phyloP scores from a whole-genome alignment of 2,113 vertebrate genomes.

The Mugil cephalus region DNA sequence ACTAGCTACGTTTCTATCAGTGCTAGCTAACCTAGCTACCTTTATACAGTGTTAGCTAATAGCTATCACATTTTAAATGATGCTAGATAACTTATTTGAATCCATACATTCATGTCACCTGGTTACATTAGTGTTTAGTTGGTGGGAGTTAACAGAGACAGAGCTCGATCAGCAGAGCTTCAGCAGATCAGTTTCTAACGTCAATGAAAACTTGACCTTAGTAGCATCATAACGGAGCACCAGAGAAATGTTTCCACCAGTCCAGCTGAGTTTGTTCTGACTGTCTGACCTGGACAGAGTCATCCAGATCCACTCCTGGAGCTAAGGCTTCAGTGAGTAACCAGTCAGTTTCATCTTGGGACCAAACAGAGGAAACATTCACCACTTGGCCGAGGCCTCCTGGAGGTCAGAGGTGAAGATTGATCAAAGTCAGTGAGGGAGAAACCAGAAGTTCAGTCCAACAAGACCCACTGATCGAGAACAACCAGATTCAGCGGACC shows the following conservation, averaged over 20 bases:
- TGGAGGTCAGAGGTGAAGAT: conserved; percentile 5
- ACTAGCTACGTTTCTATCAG: too few relatives aligned
- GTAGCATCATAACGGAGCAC: too few relatives aligned
- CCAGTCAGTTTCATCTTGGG: neutral
- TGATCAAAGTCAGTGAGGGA: too few relatives aligned
- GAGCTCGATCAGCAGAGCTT: too few relatives aligned
- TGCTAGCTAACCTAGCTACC: neutral
- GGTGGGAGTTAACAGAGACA: neutral
- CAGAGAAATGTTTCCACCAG: too few relatives aligned
- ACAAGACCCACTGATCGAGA: neutral
- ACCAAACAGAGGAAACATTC: conserved; percentile 2
- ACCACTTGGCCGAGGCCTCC: neutral
- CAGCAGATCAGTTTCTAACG: too few relatives aligned
- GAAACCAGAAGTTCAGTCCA: neutral
- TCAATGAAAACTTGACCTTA: too few relatives aligned
- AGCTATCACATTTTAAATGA: neutral
- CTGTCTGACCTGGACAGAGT: conserved; percentile 29
- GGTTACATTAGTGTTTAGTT: neutral
- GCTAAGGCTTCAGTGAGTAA: neutral
- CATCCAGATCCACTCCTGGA: neutral
- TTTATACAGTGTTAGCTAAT: neutral
- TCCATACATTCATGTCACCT: neutral
- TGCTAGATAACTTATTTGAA: neutral
- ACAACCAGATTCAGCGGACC: fast-evolving
- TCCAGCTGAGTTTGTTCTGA: conserved; percentile 16